Evolutionary conservation across 2,113 vertebrate species (phyloP).

Genomic region (Perognathus longimembris): DNA sequence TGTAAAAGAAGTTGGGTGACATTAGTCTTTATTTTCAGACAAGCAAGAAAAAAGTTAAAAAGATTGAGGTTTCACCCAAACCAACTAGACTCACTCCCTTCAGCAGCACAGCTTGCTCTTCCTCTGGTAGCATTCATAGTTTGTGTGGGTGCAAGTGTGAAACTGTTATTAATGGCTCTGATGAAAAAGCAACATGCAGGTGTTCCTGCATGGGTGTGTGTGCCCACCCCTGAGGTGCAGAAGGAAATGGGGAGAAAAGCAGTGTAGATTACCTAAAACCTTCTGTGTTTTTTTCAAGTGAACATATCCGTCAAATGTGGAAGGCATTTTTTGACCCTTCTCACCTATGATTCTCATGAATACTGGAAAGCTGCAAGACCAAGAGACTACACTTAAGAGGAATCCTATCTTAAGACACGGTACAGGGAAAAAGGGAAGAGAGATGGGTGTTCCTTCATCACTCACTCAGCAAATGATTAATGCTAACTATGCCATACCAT

Average conservation of each 20-base stretch:
- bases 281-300: background rate
- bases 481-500: background rate
- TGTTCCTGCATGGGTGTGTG: background rate
- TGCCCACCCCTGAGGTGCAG: background rate
- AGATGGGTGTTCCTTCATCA: background rate
- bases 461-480: background rate
- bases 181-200: background rate
- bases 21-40: background rate
- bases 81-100: background rate
- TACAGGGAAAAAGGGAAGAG: background rate
- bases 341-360: background rate
- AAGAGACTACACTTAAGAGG: background rate
- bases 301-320: background rate
- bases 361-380: background rate
- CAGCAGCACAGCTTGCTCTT: background rate
- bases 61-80: background rate
- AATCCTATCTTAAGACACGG: background rate
- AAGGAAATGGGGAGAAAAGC: background rate
- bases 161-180: background rate
- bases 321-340: background rate
- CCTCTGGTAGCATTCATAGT: background rate
- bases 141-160: background rate
- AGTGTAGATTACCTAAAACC: background rate
- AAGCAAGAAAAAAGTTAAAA: slow-evolving; percentile 23
- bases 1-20: slow-evolving; percentile 2